phyloP scores from a whole-genome alignment of 2,113 vertebrate genomes.

The Dasypus novemcinctus region DNA sequence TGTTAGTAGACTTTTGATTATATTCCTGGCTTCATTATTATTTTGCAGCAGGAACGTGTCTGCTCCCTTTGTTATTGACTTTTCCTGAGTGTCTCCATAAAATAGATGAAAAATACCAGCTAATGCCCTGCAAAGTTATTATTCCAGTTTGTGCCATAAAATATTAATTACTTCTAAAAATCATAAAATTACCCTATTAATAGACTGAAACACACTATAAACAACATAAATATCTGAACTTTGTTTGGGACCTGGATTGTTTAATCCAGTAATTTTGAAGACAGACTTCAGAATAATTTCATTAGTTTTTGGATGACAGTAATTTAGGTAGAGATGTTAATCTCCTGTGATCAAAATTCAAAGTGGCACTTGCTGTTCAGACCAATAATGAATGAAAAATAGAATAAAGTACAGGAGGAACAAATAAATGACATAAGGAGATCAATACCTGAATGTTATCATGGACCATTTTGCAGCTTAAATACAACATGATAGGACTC shows the following conservation, averaged over 20 bases:
- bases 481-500: neutral
- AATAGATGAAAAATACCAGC: neutral
- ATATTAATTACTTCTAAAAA: neutral
- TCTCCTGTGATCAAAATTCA: neutral
- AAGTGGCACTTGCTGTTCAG: neutral
- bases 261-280: constrained; percentile 11
- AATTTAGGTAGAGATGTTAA: neutral
- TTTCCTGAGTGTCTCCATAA: constrained; percentile 3
- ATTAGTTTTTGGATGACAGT: neutral
- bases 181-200: neutral
- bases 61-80: neutral
- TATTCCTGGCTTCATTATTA: neutral
- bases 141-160: neutral
- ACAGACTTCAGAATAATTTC: neutral
- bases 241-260: neutral
- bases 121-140: neutral
- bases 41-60: neutral
- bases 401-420: neutral
- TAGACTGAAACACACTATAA: neutral
- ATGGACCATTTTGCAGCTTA: neutral
- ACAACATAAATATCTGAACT: neutral
- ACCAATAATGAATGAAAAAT: neutral
- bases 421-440: neutral
- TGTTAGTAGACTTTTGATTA: neutral
- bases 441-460: neutral